Percentiles rank a stretch among this genome's conserved stretches.
These are phyloP conservation scores for Anolis apletophallus DNA, from an alignment of 2,797 vertebrate species.

Conservation along the genomic window DNA sequence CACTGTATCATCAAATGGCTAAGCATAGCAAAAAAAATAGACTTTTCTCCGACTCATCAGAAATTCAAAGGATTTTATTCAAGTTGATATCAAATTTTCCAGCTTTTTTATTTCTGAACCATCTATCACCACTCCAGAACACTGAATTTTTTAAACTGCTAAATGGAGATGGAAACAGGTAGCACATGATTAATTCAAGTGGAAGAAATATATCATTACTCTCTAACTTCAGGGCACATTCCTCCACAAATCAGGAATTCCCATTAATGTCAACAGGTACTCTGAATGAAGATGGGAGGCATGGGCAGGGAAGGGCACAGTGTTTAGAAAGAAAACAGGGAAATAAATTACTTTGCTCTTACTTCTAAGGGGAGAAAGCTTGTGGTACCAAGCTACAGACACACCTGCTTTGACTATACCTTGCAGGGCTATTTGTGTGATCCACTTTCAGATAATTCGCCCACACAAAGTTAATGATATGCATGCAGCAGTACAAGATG, in stretches of 20 bases:
- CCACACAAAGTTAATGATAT: constrained; percentile 68
- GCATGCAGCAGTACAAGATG: constrained; percentile 68
- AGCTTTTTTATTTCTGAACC: neutral
- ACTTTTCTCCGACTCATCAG: neutral
- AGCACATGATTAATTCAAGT: constrained; percentile 43
- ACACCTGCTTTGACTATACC: constrained; percentile 39
- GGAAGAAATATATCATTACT: constrained; percentile 15
- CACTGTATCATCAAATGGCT: constrained; percentile 8
- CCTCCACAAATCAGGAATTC: constrained; percentile 55
- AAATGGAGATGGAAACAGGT: neutral
- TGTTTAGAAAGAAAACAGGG: constrained; percentile 37
- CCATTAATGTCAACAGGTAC: constrained; percentile 52
- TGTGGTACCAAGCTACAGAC: constrained; percentile 72
- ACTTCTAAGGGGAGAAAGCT: constrained; percentile 54
- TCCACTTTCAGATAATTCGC: constrained; percentile 56
- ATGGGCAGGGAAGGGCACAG: constrained; percentile 28
- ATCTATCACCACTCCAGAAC: constrained; percentile 17
- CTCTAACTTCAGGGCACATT: constrained; percentile 50
- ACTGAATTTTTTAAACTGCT: constrained; percentile 2
- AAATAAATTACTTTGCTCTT: constrained; percentile 59
- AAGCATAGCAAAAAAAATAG: neutral
- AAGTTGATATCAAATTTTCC: constrained; percentile 35
- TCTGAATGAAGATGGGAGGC: constrained; percentile 25
- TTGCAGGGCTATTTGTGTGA: constrained; percentile 40
- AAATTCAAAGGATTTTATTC: neutral